Evolutionary conservation across 2,113 vertebrate genomes (phyloP), one percentile per base, ranked within the genome.

Genomic region (Lepus europaeus): DNA sequence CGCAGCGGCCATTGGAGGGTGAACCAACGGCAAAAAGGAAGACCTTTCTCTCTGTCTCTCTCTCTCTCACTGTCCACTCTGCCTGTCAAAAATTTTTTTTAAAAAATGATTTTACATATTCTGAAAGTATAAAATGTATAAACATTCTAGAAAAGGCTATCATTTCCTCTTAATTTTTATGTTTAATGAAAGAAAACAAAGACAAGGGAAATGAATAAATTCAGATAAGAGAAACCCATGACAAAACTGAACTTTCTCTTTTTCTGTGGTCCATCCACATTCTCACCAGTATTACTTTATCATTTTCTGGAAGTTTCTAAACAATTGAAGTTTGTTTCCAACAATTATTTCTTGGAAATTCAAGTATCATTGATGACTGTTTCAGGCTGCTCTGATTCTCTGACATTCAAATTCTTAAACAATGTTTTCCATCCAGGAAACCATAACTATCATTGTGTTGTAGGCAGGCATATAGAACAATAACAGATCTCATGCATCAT

Each of bases 111-210:
- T 31, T n/a, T 1, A 33, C 36, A 69, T 2, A 49, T 84, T 66
- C 77, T 89, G 29, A 83, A 95, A 69, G 36, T 81, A 14, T 85
- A 51, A 84, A 87, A 90, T 78, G 5, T 45, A 19, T 36, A 83
- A 49, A 51, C 8, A 90, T 45, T 87, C 33, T 84, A 76, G 12
- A 39, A 83, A 36, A 78, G 9, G 5, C 4, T 51, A 89, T 70
- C 31, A 53, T 87, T 92, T 87, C 8, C 23, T 93, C 17, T 56
- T 33, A 27, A 72, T 82, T 63, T 69, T 76, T 70, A 59, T 59
- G 56, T 93, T 86, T 17, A 59, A 73, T 89, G 68, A 53, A 66
- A 73, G 66, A 79, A 89, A 94, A 73, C 4, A 95, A 88, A 63
- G 31, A 86, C 25, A 90, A 87, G 59, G 25, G 36, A 1, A 93